Base-by-base conservation (phyloP, 2,797 vertebrate genomes). In the Myripristis jacobus region DNA sequence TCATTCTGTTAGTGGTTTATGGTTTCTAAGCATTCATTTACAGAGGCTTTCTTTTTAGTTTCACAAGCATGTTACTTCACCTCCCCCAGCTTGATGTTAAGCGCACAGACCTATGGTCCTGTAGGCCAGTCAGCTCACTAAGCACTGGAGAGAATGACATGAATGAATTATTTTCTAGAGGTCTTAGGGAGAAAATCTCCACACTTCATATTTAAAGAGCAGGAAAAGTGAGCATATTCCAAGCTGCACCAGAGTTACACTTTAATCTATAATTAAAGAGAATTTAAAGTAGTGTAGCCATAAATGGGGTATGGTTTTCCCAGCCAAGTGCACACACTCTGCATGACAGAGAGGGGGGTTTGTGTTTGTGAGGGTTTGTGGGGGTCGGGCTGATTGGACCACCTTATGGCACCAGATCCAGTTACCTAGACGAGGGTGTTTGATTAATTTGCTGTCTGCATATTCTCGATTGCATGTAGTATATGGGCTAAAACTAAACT, bases 261-360 rank as follows among this genome's bases (percentile, higher is more conserved):
- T 84, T 76, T 73, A 87, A 88, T 93, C 85, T 88, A 90, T 89
- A 92, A 91, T 92, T 91, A 88, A 93, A 91, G 81, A 82, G 75
- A 88, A 82, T 81, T 81, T 83, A 79, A 88, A 90, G 85, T 61
- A 77, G 81, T 63, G 79, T 76, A 24, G 84, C 84, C 75, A 87
- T 88, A 89, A 90, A 88, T 77, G 84, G 83, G 81, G 79, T 77
- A 79, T 73, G 77, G 3, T 84, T 87, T 87, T 89, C 87, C 79
- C 60, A 82, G 60, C 66, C 75, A 81, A 90, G 66, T 70, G 80
- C 78, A 79, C 80, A 61, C 29, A 46, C 31, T 43, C 76, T 83
- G 5, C 34, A 10, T 1, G 29, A 19, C 3, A 9, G 18, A n/a
- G 21, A 15, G 52, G 12, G 4, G 51, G 13, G 61, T 66, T 68